Evolutionary conservation across 2,797 vertebrate species (phyloP), one percentile per base, ranked within the genome.

Genomic region (Chromis chromis): DNA sequence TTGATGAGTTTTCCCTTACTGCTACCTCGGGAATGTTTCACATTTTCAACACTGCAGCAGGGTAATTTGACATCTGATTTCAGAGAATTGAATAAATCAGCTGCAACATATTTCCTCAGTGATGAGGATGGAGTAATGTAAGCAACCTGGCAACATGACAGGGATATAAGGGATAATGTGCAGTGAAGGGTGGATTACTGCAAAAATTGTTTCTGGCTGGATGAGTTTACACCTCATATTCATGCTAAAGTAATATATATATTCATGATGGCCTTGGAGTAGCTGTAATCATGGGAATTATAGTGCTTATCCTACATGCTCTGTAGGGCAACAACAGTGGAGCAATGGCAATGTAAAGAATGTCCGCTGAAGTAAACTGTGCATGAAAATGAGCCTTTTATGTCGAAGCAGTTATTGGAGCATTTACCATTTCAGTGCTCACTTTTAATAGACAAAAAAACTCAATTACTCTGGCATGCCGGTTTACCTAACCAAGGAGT

Each of bases 161-260:
- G 67, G 59, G 36, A 44, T 1, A n/a, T 14, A 17, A 46, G 19
- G 53, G n/a, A 70, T 72, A 61, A 69, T 27, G 70, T 24, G 81
- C 74, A 33, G 54, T 19, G 16, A 78, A 62, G 58, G 16, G 56
- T 28, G 64, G 74, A 72, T 88, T 84, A 84, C 12, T 55, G 78
- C 54, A 10, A 56, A 70, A 60, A 76, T 70, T 39, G 78, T 69
- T 69, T 60, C 60, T 65, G 67, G 57, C 68, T 63, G 59, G 70
- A 19, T 61, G 53, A 65, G 66, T 83, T 82, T 61, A 78, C 55
- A 36, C 50, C 68, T 70, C 39, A 1, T 25, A 33, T 66, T 65
- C 49, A 28, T 10, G 49, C 59, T 67, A 52, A 79, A 70, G 65
- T 25, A 56, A 74, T 54, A 53, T 42, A 61, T 9, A 31, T 36